Base-by-base conservation (phyloP, 1,140 invertebrate species). In the Oedothorax gibbosus region DNA sequence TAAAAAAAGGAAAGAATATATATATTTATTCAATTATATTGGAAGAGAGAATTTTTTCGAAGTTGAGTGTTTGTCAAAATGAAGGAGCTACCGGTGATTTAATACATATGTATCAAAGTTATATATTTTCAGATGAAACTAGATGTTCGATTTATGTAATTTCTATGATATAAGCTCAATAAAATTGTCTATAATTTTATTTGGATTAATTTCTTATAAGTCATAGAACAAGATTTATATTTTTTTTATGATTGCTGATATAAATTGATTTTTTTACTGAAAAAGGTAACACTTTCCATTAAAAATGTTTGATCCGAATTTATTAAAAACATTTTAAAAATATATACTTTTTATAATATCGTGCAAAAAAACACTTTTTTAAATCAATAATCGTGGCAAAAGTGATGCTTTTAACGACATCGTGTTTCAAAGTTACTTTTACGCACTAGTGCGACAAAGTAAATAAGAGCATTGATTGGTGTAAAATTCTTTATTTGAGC, bases 81-180 rank as follows among this genome's bases (percentile, higher is more conserved):
- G 64, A 73, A 62, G 64, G 69, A 62, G 65, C 68, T 62, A 82
- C 80, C 69, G 80, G 68, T 73, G 80, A 73, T 82, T 82, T 82
- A 82, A 82, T 73, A 73, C 35, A 35, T 73, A 73, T 71, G 80
- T 82, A 82, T 82, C 21, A 73, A 81, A 81, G 78, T 71, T 81
- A 69, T 81, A 81, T 81, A 81, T 81, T 81, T 81, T 81, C 53
- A 81, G 54, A 73, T 73, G 64, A 62, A 64, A 73, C 57, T 82
- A 82, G 69, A 82, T 82, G 56, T 82, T 82, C n/a, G 69, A 73
- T 73, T 82, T 73, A 73, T 82, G 80, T 82, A 82, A 49, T 82
- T 82, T 82, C 56, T 82, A 82, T 82, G 49, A 82, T 73, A 73
- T 73, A 73, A 64, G 69, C 76, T 79, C 76, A 79, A 79, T 79